Conservation (phyloP, 1,140 invertebrate species). For the Camponotus vicinus region DNA sequence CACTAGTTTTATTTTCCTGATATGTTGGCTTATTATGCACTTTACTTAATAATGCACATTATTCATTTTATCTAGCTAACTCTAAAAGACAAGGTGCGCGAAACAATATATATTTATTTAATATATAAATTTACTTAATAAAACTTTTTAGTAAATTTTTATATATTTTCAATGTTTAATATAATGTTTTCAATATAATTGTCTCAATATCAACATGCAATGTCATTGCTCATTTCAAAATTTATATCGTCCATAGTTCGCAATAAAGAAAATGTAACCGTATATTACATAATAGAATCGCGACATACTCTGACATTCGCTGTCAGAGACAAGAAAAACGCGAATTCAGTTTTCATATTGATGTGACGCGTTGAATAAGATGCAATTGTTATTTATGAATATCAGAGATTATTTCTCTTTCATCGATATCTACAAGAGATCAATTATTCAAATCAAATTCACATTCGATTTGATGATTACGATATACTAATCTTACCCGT, state of each 20-base stretch:
- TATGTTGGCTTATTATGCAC: neutral
- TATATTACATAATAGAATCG: constrained; percentile 40
- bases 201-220: neutral
- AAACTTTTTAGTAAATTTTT: neutral
- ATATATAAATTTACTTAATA: neutral
- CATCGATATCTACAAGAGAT: neutral
- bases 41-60: no score
- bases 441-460: neutral
- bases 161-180: neutral
- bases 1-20: neutral
- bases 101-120: neutral
- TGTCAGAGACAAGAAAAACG: neutral
- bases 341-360: constrained; percentile 22
- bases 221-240: constrained; percentile 6
- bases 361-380: constrained; percentile 22
- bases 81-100: neutral
- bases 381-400: neutral
- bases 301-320: neutral
- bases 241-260: neutral
- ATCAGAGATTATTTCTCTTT: neutral
- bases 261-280: neutral
- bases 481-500: constrained; percentile 1
- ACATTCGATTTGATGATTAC: neutral
- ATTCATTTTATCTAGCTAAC: neutral
- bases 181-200: neutral